Percentiles rank a stretch among this genome's conserved stretches.
These are phyloP conservation scores for Habropoda laboriosa DNA, from an alignment of 1,140 invertebrate species.

Conservation along the genomic window DNA sequence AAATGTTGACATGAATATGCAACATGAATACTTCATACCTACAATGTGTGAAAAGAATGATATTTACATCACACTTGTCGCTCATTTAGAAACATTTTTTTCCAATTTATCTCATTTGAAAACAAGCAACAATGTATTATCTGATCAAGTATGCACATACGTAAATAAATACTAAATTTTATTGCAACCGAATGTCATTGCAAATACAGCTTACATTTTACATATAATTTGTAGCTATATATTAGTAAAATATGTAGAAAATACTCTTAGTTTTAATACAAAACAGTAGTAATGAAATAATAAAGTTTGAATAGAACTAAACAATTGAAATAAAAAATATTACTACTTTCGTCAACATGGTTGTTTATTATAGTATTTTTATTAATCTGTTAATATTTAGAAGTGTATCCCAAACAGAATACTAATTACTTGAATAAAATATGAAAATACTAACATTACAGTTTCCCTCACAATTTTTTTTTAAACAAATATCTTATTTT, in stretches of 20 bases:
- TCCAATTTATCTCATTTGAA: background rate
- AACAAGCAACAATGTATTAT: background rate
- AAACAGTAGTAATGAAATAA: no score
- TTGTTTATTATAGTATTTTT: background rate
- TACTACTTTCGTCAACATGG: background rate
- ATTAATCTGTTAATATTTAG: background rate
- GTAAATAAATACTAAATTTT: background rate
- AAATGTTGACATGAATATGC: slow-evolving; percentile 23
- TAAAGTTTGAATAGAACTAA: background rate
- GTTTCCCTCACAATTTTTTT: background rate
- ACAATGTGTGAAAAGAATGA: background rate
- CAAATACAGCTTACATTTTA: background rate
- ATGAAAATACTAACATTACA: background rate
- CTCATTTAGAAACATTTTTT: background rate
- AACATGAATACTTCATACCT: background rate
- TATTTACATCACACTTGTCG: background rate
- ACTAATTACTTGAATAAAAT: background rate
- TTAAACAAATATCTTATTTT: background rate
- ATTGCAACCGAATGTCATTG: background rate
- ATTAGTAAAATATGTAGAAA: background rate
- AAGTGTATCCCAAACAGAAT: background rate
- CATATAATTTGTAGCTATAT: background rate
- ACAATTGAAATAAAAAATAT: background rate
- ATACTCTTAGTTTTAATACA: background rate
- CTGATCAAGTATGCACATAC: background rate